phyloP scores from a whole-genome alignment of 1,140 invertebrate species.

The Brachionus koreanus region DNA sequence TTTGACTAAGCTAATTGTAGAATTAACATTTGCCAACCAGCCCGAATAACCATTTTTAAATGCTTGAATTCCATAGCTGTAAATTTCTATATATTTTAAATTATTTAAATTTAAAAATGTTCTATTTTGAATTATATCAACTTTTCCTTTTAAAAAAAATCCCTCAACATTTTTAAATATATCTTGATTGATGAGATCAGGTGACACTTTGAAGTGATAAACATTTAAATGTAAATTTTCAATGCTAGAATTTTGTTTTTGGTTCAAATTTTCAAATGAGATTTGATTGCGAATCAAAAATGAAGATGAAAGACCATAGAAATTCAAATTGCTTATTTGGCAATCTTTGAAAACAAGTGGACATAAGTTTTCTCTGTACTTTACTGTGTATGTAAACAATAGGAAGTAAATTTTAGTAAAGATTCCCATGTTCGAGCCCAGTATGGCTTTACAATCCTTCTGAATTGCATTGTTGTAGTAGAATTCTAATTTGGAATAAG shows the following conservation, averaged over 20 bases:
- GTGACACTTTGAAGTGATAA: not conserved
- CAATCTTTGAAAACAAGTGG: not conserved
- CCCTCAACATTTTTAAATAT: not conserved
- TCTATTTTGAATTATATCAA: not conserved
- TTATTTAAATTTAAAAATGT: not conserved
- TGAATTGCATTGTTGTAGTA: not conserved
- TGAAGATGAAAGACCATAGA: not conserved
- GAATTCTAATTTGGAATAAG: not conserved
- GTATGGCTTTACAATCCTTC: too few relatives aligned
- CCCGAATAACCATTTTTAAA: not conserved
- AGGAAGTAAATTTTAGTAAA: not conserved
- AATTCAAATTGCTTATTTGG: not conserved
- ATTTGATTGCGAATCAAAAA: not conserved
- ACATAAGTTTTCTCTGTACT: not conserved
- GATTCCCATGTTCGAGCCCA: too few relatives aligned
- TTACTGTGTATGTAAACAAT: not conserved
- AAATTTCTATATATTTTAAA: not conserved
- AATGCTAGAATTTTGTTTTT: not conserved
- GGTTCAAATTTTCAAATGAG: not conserved
- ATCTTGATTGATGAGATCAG: not conserved
- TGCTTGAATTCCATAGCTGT: too few relatives aligned
- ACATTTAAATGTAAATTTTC: not conserved
- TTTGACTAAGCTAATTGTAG: not conserved
- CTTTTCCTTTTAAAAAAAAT: not conserved
- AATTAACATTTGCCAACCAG: not conserved